Evolutionary conservation across 2,797 vertebrate genomes (phyloP).

Genomic region (Ispidina picta): DNA sequence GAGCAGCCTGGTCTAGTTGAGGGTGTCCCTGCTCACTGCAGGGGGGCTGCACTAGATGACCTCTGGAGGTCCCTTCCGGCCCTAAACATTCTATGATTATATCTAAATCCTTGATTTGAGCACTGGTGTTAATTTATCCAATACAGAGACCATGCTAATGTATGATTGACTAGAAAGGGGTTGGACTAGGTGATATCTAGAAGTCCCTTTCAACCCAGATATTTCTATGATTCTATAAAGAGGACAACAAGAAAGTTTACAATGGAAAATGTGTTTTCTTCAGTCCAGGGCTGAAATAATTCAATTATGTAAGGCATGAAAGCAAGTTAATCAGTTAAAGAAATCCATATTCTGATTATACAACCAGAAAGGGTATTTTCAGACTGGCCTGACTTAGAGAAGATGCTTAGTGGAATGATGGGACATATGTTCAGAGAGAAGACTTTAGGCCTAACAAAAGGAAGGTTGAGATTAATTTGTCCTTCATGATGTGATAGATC

Average conservation of each 20-base stretch:
- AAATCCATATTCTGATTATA: neutral
- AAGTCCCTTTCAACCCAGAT: too few relatives aligned
- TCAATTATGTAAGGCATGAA: neutral
- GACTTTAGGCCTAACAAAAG: neutral
- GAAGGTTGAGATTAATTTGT: neutral
- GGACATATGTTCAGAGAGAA: neutral
- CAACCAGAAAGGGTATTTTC: neutral
- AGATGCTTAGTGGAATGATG: neutral
- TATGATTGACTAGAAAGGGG: too few relatives aligned
- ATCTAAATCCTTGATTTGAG: neutral
- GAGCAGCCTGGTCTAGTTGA: too few relatives aligned
- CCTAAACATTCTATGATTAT: too few relatives aligned
- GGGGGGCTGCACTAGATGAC: too few relatives aligned
- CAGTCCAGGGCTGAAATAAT: neutral
- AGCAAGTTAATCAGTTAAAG: neutral
- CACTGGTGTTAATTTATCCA: neutral
- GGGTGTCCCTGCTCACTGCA: too few relatives aligned
- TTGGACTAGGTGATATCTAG: too few relatives aligned
- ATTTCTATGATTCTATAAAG: neutral
- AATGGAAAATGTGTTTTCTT: neutral
- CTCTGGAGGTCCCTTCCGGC: too few relatives aligned
- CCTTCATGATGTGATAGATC: neutral
- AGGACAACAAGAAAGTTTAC: neutral
- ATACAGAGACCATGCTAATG: neutral
- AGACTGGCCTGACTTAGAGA: neutral